Evolutionary conservation across 2,797 vertebrate species (phyloP).

Genomic region (Gymnocypris eckloni): DNA sequence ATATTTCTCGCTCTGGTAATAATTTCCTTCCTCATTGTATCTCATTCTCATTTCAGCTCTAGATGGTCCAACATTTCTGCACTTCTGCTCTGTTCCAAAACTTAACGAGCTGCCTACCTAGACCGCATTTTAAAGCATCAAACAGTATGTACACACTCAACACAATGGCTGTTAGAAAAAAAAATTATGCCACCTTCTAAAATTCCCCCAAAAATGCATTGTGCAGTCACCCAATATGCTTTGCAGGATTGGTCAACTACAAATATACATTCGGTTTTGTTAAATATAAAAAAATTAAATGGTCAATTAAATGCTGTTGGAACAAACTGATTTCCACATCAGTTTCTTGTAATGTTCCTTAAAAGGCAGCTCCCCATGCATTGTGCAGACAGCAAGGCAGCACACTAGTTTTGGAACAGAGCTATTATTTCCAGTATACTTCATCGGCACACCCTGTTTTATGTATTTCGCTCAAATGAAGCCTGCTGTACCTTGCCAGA

Average conservation of each 20-base stretch:
- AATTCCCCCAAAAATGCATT: not conserved
- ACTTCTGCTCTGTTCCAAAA: not conserved
- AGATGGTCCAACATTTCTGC: constrained; percentile 19
- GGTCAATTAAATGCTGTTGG: not conserved
- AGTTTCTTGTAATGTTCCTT: not conserved
- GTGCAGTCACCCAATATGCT: not conserved
- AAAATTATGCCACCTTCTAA: not conserved
- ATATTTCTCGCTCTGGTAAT: constrained; percentile 26
- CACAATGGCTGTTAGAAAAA: not conserved
- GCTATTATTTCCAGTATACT: constrained; percentile 4
- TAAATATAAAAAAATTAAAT: not conserved
- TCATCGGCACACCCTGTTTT: not conserved
- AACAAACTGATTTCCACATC: not conserved
- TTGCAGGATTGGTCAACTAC: not conserved
- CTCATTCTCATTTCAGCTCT: not conserved
- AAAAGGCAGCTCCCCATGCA: too few relatives aligned
- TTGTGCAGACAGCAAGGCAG: not conserved
- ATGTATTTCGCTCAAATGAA: not conserved
- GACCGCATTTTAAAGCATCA: not conserved
- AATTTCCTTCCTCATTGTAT: constrained; percentile 15
- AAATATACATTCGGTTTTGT: not conserved
- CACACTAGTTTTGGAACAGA: constrained; percentile 1
- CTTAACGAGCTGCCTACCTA: not conserved
- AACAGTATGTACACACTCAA: not conserved
- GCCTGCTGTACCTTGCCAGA: constrained; percentile 12